A percentile compares a stretch with the other conserved stretches of the same genome.
These are phyloP conservation scores for Automeris io DNA, from an alignment of 2,888 invertebrate species.

Conservation along the genomic window DNA sequence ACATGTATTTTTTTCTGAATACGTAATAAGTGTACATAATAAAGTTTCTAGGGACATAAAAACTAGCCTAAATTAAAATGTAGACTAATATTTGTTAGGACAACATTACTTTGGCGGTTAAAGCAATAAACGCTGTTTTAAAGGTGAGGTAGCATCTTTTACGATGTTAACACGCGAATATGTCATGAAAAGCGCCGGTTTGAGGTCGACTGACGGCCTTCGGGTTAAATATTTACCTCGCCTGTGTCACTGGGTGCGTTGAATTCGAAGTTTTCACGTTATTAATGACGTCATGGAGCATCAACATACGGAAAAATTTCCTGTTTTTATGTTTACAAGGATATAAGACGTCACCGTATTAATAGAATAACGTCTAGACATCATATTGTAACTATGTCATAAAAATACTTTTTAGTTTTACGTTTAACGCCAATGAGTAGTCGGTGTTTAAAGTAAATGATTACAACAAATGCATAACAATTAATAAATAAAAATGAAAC, in stretches of 20 bases:
- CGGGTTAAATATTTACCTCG: conserved; percentile 9
- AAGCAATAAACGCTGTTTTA: not conserved
- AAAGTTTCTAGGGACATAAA: no score
- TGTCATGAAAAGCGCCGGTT: conserved; percentile 13
- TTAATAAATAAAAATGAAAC: no score
- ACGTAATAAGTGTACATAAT: no score
- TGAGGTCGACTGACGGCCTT: conserved; percentile 15
- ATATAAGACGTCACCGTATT: no score
- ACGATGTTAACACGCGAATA: conserved; percentile 4
- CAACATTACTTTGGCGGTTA: not conserved
- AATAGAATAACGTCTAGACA: no score
- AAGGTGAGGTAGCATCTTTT: not conserved
- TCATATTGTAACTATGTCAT: no score
- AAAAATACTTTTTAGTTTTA: no score
- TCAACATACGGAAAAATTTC: not conserved
- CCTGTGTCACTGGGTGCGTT: not conserved
- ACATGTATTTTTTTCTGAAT: no score
- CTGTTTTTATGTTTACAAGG: no score
- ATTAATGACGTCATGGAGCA: conserved; percentile 2
- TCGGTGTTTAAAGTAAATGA: no score
- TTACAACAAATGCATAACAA: no score
- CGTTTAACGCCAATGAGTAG: no score
- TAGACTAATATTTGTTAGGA: not conserved
- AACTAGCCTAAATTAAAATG: not conserved
- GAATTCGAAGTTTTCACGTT: not conserved